Evolutionary conservation across 1,140 invertebrate species (phyloP).

Genomic region (Kradibia gibbosae): DNA sequence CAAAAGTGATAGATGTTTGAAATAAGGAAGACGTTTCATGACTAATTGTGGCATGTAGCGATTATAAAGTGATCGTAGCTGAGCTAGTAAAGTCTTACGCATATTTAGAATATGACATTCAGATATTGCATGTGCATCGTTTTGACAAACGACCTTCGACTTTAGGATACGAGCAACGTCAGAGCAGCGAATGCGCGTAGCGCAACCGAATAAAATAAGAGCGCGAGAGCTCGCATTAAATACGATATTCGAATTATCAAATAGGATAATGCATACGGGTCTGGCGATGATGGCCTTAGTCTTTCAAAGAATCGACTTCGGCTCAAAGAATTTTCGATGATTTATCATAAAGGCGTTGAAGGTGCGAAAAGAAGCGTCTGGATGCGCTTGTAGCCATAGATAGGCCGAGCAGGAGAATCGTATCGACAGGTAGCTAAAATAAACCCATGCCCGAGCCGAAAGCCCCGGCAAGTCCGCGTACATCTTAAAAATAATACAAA

Average conservation of each 20-base stretch:
- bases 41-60: too few species aligned
- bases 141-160: slow-evolving; percentile 14
- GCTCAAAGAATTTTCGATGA: neutral
- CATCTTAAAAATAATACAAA: too few species aligned
- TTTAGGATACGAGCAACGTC: slow-evolving; percentile 5
- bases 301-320: neutral
- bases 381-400: neutral
- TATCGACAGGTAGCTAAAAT: neutral
- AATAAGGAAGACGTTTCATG: too few species aligned
- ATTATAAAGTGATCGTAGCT: too few species aligned
- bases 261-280: neutral
- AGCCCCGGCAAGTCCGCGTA: too few species aligned
- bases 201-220: neutral
- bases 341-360: neutral
- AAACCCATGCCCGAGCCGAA: too few species aligned
- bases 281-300: neutral
- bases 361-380: too few species aligned
- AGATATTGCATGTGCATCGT: neutral
- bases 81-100: too few species aligned
- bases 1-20: too few species aligned
- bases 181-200: too few species aligned
- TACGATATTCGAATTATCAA: neutral
- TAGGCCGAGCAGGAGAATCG: neutral
- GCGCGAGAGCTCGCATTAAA: neutral
- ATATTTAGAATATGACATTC: too few species aligned